Evolutionary conservation across 1,140 invertebrate species (phyloP).

Genomic region (Tenebrio molitor): DNA sequence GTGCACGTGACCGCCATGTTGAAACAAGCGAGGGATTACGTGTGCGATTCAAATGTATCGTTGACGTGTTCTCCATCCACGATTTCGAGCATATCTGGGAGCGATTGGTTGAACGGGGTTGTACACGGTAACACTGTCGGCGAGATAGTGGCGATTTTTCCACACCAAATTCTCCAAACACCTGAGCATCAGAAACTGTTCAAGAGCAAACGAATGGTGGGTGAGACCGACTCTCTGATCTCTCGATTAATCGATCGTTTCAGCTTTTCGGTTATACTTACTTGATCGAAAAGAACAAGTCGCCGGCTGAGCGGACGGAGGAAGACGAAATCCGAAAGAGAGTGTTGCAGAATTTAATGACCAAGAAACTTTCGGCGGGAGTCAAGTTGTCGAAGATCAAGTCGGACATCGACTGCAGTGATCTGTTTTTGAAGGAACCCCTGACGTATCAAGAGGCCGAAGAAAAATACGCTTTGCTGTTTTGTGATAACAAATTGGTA

Average conservation of each 20-base stretch:
- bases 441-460: slow-evolving; percentile 51
- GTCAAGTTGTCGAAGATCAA: slow-evolving; percentile 10
- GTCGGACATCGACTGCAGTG: neutral
- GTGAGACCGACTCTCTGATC: neutral
- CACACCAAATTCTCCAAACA: slow-evolving; percentile 51
- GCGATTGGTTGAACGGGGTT: slow-evolving; percentile 60
- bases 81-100: slow-evolving; percentile 51
- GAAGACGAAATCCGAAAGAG: slow-evolving; percentile 4
- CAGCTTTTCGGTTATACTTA: slow-evolving; percentile 54
- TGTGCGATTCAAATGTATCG: slow-evolving; percentile 28
- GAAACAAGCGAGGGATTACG: slow-evolving; percentile 51
- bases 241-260: slow-evolving; percentile 1
- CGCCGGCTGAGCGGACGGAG: slow-evolving; percentile 39
- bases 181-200: slow-evolving; percentile 25
- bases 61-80: slow-evolving; percentile 48
- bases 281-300: slow-evolving; percentile 50
- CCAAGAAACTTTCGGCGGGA: neutral
- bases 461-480: slow-evolving; percentile 57
- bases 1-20: slow-evolving; percentile 12
- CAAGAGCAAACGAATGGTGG: slow-evolving; percentile 35
- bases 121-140: slow-evolving; percentile 55
- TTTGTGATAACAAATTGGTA: slow-evolving; percentile 61
- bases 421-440: slow-evolving; percentile 40
- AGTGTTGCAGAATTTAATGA: slow-evolving; percentile 1
- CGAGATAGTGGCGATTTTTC: slow-evolving; percentile 55